Base-by-base conservation (phyloP, 2,113 vertebrate genomes). In the Phoxinus phoxinus region DNA sequence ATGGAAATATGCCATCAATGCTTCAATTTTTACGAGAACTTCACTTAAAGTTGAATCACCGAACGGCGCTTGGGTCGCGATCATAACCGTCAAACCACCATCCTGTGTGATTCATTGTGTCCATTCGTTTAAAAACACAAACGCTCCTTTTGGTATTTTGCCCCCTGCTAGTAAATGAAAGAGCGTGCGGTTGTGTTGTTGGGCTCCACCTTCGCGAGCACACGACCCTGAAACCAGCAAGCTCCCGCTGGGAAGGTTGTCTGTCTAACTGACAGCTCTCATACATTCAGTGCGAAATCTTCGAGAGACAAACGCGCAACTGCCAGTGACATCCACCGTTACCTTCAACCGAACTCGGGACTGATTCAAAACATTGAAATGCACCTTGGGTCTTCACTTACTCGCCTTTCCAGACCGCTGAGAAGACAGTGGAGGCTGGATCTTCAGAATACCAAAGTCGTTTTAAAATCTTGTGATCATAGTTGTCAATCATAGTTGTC, bases 121-220 rank as follows among this genome's bases (percentile, higher is more conserved):
- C 48, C 61, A 67, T 58, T 48, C 48, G 30, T 71, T 79, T 84
- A 63, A 65, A 74, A 72, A 37, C 44, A 63, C 37, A 76, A 81
- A 74, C 41, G 44, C 30, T 65, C 51, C 27, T 59, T 77, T 13
- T 35, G 48, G 65, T 73, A 67, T 84, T 72, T 41, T 71, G 23
- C 74, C 83, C 81, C 83, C 59, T 37, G 37, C 72, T 85, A 83
- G 30, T 80, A 21, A 86, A 74, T 85, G 58, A 76, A 37, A 53
- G 73, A 87, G 69, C n/a, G 19, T 41, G 76, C 44, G 65, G 67
- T 71, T 35, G 58, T 30, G 59, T 82, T 35, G 75, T 53, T 51
- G 44, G 41, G 15, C 35, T 80, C 78, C 78, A 27, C 51, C 63
- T 30, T 51, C 17, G 23, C n/a, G 10, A 83, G 58, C 87, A 81